phyloP scores from a whole-genome alignment of 2,113 vertebrate species.

The cattle (Bos taurus) region DNA sequence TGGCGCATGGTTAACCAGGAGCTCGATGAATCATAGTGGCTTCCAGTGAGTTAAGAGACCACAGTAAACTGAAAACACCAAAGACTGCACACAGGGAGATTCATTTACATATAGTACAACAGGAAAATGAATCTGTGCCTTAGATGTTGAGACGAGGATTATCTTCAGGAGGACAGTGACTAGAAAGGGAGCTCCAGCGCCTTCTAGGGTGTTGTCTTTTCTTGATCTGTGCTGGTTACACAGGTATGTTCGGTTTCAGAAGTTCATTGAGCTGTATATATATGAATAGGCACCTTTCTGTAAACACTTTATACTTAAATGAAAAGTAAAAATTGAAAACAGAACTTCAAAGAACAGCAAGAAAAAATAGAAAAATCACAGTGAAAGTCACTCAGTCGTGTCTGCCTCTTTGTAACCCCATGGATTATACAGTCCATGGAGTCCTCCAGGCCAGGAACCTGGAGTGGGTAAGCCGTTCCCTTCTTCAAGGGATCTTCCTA shows the following conservation, averaged over 20 bases:
- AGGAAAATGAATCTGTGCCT: not conserved
- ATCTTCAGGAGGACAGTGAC: not conserved
- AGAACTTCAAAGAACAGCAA: not conserved
- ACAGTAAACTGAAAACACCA: not conserved
- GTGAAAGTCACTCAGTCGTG: not conserved
- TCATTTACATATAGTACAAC: not conserved
- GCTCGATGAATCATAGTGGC: not conserved
- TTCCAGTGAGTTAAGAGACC: not conserved
- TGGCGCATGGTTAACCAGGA: not conserved
- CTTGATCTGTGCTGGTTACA: not conserved
- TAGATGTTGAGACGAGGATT: not conserved
- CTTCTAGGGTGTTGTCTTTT: not conserved
- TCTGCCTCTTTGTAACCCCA: not conserved
- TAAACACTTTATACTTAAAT: not conserved
- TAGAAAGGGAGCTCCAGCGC: not conserved
- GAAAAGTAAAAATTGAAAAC: not conserved
- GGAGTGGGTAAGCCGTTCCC: not conserved
- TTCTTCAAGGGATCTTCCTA: not conserved
- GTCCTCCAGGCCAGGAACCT: not conserved
- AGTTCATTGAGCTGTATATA: not conserved
- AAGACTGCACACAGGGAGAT: not conserved
- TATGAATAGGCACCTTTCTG: not conserved
- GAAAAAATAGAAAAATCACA: not conserved
- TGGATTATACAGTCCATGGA: not conserved
- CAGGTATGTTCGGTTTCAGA: not conserved